phyloP scores from a whole-genome alignment of 2,113 vertebrate species.

The Chlorodrepanis virens region DNA sequence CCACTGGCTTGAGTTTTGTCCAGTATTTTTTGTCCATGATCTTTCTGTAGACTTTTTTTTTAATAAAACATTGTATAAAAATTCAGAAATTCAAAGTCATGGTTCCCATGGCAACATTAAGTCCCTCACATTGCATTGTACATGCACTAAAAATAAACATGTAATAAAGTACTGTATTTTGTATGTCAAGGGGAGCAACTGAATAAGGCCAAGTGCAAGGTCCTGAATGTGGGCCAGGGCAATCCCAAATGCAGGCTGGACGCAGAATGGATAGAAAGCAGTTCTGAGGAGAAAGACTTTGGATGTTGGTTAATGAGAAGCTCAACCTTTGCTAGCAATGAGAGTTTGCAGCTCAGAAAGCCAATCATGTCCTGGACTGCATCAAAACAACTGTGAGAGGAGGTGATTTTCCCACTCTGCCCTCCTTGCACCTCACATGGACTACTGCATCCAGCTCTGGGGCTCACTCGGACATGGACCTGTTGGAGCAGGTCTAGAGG shows the following conservation, averaged over 20 bases:
- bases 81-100: constrained; percentile 34
- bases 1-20: not conserved
- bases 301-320: not conserved
- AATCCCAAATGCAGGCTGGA: not conserved
- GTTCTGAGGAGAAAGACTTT: not conserved
- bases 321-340: not conserved
- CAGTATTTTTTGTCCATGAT: not conserved
- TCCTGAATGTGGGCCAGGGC: not conserved
- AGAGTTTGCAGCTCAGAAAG: not conserved
- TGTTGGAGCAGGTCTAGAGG: not conserved
- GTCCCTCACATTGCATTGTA: constrained; percentile 26
- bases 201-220: not conserved
- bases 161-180: constrained; percentile 21
- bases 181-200: not conserved
- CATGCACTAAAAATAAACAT: constrained; percentile 58
- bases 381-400: not conserved
- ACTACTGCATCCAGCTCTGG: not conserved
- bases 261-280: not conserved
- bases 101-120: constrained; percentile 58
- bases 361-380: not conserved
- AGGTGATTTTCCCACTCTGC: not conserved
- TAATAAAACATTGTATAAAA: not conserved
- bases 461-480: not conserved
- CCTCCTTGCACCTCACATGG: not conserved
- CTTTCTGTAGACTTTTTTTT: not conserved